These are phyloP conservation scores for Tetropium fuscum DNA, from an alignment of 2,888 invertebrate genomes.

Conservation along the genomic window DNA sequence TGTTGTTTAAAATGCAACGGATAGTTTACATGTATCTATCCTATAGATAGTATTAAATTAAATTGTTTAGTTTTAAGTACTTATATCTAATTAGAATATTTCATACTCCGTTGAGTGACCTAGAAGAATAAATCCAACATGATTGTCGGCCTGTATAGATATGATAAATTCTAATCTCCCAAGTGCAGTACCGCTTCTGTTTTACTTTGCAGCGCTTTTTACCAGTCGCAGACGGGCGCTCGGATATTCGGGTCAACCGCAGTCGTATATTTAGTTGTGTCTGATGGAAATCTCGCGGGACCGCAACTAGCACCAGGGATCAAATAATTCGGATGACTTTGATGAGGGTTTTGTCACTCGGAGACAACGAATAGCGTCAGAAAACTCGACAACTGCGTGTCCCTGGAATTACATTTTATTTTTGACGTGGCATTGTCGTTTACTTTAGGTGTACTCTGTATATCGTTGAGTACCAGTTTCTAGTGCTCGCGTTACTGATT, in stretches of 20 bases:
- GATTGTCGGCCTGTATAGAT: constrained; percentile 25
- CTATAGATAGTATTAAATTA: too few species aligned
- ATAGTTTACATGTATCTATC: too few species aligned
- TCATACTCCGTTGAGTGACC: too few species aligned
- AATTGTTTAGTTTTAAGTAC: too few species aligned
- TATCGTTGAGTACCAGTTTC: too few species aligned
- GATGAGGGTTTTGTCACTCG: constrained; percentile 14
- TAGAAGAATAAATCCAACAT: too few species aligned
- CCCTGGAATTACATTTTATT: too few species aligned
- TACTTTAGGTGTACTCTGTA: too few species aligned
- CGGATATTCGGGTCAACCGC: constrained; percentile 8
- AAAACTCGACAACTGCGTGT: not conserved
- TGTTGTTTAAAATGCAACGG: too few species aligned
- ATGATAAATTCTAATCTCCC: constrained; percentile 28
- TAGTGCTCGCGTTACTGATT: too few species aligned
- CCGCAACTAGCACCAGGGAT: constrained; percentile 11
- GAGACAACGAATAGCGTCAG: not conserved
- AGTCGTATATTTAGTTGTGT: constrained; percentile 20
- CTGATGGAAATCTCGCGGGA: constrained; percentile 16
- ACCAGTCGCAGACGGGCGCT: constrained; percentile 16
- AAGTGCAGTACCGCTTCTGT: constrained; percentile 12
- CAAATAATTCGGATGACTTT: constrained; percentile 23
- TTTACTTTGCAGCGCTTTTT: constrained; percentile 8
- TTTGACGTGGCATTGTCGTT: too few species aligned
- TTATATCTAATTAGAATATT: too few species aligned